Evolutionary conservation across 2,797 vertebrate species (phyloP).

Genomic region (Lemur catta): DNA sequence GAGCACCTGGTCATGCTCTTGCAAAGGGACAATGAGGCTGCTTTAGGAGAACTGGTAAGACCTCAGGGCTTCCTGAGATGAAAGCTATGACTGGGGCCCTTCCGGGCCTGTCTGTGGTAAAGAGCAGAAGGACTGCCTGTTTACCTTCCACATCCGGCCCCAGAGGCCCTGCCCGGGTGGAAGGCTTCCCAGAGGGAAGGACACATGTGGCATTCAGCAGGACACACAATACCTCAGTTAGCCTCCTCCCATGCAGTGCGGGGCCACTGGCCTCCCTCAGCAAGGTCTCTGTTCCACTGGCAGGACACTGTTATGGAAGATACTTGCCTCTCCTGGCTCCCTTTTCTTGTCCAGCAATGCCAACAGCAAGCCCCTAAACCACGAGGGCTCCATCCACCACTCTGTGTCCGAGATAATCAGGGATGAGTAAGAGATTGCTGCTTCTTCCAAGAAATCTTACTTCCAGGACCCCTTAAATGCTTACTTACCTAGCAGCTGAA

Average conservation of each 20-base stretch:
- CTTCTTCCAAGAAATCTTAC: conserved; percentile 5
- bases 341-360: not conserved
- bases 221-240: not conserved
- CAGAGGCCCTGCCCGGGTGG: not conserved
- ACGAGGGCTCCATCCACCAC: not conserved
- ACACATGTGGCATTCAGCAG: not conserved
- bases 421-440: not conserved
- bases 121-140: conserved; percentile 51
- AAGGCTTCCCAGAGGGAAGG: conserved; percentile 32
- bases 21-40: conserved; percentile 8
- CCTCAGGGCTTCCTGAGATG: conserved; percentile 61
- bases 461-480: not conserved
- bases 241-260: not conserved
- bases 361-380: not conserved
- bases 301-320: not conserved
- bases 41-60: not conserved
- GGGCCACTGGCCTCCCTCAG: not conserved
- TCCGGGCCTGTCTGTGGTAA: not conserved
- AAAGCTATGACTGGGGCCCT: conserved; percentile 39
- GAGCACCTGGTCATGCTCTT: not conserved
- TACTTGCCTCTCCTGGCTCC: not conserved
- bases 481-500: not conserved
- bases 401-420: not conserved
- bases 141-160: conserved; percentile 47
- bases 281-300: not conserved